Evolutionary conservation across 2,113 vertebrate genomes (phyloP).

Genomic region (Vidua chalybeata): DNA sequence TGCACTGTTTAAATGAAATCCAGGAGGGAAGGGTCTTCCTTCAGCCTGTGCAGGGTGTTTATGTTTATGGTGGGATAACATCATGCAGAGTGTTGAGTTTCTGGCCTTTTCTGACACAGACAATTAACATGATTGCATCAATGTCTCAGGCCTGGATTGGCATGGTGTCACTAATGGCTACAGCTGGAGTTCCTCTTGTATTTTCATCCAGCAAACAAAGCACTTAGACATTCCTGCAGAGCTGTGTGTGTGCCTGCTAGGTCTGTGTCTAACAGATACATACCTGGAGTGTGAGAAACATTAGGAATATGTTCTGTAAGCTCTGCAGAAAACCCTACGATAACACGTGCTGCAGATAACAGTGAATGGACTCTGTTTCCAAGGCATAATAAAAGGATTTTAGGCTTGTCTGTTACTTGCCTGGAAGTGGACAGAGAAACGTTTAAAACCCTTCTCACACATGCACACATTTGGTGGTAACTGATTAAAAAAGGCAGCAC

Average conservation of each 20-base stretch:
- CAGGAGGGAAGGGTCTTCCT: background rate
- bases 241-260: background rate
- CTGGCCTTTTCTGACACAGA: background rate
- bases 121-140: background rate
- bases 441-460: slow-evolving; percentile 52
- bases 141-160: background rate
- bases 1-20: background rate
- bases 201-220: background rate
- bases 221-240: background rate
- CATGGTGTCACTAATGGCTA: background rate
- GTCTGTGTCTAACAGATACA: slow-evolving; percentile 3
- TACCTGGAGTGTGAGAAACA: background rate
- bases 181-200: background rate
- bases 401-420: background rate
- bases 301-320: background rate
- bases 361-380: background rate
- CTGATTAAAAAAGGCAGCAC: slow-evolving; percentile 45
- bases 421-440: slow-evolving; percentile 45
- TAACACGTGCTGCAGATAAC: slow-evolving; percentile 18
- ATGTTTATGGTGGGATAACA: background rate
- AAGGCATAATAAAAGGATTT: slow-evolving; percentile 45
- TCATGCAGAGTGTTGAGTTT: background rate
- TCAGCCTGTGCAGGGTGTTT: background rate
- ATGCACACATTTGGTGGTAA: slow-evolving; percentile 15
- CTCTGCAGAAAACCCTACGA: background rate